Percentiles rank a stretch among this genome's conserved stretches.
Evolutionary conservation across 2,888 invertebrate genomes (phyloP).

Genomic region (Axea sp.): DNA sequence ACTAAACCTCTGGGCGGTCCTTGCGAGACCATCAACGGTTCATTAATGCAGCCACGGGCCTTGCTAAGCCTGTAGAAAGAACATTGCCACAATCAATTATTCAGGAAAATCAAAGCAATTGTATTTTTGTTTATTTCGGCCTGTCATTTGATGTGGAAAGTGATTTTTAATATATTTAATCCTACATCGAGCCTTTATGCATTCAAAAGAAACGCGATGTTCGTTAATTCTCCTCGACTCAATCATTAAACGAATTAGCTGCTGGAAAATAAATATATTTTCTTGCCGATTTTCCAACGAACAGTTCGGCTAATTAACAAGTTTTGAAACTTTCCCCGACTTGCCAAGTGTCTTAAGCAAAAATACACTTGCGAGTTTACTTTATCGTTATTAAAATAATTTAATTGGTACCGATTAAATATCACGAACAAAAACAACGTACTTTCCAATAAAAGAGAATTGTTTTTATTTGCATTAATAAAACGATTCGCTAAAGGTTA

Average conservation of each 20-base stretch:
- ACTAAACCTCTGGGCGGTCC: conserved; percentile 21
- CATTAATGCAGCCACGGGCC: too few relatives aligned
- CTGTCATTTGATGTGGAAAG: too few relatives aligned
- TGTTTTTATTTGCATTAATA: conserved; percentile 19
- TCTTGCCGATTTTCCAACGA: conserved; percentile 45
- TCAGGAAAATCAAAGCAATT: too few relatives aligned
- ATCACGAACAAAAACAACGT: not conserved
- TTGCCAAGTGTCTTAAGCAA: conserved; percentile 8
- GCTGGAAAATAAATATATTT: conserved; percentile 49
- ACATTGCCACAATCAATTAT: too few relatives aligned
- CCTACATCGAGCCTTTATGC: too few relatives aligned
- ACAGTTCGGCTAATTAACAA: conserved; percentile 41
- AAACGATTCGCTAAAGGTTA: conserved; percentile 11
- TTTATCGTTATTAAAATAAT: conserved; percentile 6
- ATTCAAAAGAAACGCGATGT: conserved; percentile 16
- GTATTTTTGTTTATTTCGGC: too few relatives aligned
- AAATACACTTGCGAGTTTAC: not conserved
- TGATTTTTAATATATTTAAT: too few relatives aligned
- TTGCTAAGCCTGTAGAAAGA: too few relatives aligned
- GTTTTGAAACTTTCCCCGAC: conserved; percentile 16
- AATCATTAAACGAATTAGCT: conserved; percentile 41
- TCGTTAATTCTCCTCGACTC: conserved; percentile 14
- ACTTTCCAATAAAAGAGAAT: conserved; percentile 3
- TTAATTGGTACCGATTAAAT: conserved; percentile 8
- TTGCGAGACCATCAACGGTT: conserved; percentile 10